Conservation (phyloP, 2,797 vertebrate genomes). For the Takifugu ocellatus region DNA sequence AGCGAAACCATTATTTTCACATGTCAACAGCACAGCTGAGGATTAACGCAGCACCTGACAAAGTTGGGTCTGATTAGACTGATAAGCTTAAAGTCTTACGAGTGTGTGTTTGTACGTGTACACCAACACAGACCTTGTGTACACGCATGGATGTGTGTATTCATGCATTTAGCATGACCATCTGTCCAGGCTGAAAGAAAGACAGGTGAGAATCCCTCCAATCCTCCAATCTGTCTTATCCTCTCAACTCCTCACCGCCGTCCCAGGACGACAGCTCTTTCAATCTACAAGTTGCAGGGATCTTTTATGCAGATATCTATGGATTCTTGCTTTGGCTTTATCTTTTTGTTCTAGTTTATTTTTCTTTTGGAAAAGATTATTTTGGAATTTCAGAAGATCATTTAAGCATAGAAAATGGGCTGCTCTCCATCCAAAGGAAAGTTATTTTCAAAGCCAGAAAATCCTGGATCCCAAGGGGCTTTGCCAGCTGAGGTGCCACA, state of each 20-base stretch:
- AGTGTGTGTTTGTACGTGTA: slow-evolving; percentile 32
- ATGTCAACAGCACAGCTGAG: slow-evolving; percentile 26
- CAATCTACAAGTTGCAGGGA: slow-evolving; percentile 12
- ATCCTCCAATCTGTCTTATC: slow-evolving; percentile 66
- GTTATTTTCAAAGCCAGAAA: slow-evolving; percentile 56
- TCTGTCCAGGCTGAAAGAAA: slow-evolving; percentile 75
- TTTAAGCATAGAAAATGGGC: slow-evolving; percentile 77
- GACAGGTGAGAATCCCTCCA: slow-evolving; percentile 42
- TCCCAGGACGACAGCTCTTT: slow-evolving; percentile 12
- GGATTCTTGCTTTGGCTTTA: slow-evolving; percentile 16
- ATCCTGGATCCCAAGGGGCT: slow-evolving; percentile 41
- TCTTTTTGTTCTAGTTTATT: not conserved
- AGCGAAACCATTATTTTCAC: slow-evolving; percentile 10
- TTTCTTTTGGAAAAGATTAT: not conserved
- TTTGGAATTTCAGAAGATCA: not conserved
- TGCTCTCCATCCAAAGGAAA: slow-evolving; percentile 88
- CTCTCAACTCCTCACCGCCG: slow-evolving; percentile 42
- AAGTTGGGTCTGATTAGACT: slow-evolving; percentile 78
- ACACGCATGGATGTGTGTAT: slow-evolving; percentile 3
- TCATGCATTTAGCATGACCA: slow-evolving; percentile 70
- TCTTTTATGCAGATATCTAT: slow-evolving; percentile 2
- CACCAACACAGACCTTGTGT: not conserved
- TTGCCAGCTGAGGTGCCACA: slow-evolving; percentile 27
- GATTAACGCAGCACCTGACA: slow-evolving; percentile 61
- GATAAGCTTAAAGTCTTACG: slow-evolving; percentile 88